Percentiles rank a stretch among this genome's conserved stretches.
Evolutionary conservation across 2,113 vertebrate genomes (phyloP).

Genomic region (Danionella cerebrum): DNA sequence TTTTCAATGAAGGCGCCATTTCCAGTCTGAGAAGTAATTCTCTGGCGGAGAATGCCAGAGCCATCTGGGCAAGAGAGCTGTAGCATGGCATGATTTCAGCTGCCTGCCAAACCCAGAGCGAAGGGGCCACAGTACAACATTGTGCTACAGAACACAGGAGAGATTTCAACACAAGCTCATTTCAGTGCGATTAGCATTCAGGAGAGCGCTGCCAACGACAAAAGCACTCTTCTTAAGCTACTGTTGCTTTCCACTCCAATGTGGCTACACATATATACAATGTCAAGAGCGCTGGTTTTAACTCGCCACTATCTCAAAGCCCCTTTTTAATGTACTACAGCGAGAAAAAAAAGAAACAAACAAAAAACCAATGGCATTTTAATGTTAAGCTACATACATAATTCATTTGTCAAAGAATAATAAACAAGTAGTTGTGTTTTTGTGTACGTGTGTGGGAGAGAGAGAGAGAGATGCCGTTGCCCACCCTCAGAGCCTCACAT

Average conservation of each 20-base stretch:
- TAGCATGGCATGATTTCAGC: slow-evolving; percentile 45
- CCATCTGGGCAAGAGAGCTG: slow-evolving; percentile 61
- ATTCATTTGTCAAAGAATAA: no score
- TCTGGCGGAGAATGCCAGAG: slow-evolving; percentile 61
- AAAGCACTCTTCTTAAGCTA: not conserved
- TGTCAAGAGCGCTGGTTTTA: not conserved
- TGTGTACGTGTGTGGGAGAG: slow-evolving; percentile 55
- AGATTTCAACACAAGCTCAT: slow-evolving; percentile 25
- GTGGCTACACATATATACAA: not conserved
- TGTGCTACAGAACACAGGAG: slow-evolving; percentile 38
- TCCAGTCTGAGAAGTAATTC: slow-evolving; percentile 67
- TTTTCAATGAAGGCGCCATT: slow-evolving; percentile 74
- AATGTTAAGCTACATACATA: no score
- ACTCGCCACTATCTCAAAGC: not conserved
- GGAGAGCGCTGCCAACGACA: not conserved
- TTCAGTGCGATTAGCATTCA: slow-evolving; percentile 33
- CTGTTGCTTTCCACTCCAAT: not conserved
- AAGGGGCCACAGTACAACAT: slow-evolving; percentile 7
- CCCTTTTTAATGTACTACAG: not conserved
- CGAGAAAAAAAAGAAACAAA: not conserved
- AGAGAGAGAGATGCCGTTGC: slow-evolving; percentile 58
- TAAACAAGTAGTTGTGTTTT: slow-evolving; percentile 32
- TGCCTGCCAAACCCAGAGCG: slow-evolving; percentile 39
- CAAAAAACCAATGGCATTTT: no score
- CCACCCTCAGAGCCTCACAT: slow-evolving; percentile 73